Conservation (phyloP, 1,140 invertebrate genomes). For the Theocolax elegans region DNA sequence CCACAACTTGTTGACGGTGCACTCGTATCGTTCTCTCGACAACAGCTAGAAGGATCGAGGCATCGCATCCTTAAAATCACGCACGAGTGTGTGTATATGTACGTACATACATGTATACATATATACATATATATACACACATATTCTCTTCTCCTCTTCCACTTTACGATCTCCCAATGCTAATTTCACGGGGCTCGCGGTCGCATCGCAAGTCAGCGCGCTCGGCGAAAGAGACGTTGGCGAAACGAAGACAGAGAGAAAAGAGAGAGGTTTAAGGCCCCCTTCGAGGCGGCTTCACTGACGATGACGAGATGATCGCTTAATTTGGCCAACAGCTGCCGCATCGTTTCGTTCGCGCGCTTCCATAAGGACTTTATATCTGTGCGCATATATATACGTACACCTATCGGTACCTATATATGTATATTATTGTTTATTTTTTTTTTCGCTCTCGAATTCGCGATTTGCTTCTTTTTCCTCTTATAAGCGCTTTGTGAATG, state of each 20-base stretch:
- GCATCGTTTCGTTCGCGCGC: constrained; percentile 51
- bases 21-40: too few species aligned
- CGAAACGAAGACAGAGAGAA: neutral
- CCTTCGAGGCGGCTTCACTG: constrained; percentile 61
- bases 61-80: too few species aligned
- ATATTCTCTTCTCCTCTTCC: constrained; percentile 49
- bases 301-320: constrained; percentile 69
- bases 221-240: constrained; percentile 23
- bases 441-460: neutral
- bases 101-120: neutral
- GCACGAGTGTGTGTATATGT: neutral
- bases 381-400: too few species aligned
- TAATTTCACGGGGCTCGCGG: constrained; percentile 63
- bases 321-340: constrained; percentile 69
- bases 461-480: constrained; percentile 15
- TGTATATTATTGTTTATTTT: constrained; percentile 31
- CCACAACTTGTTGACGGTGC: too few species aligned
- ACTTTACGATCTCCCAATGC: constrained; percentile 64
- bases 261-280: constrained; percentile 47
- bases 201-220: constrained; percentile 55
- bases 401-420: neutral
- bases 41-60: too few species aligned
- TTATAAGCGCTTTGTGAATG: constrained; percentile 23
- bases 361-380: constrained; percentile 40
- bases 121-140: neutral